Conservation (phyloP, 2,888 invertebrate species). For the Teinopalpus imperialis region DNA sequence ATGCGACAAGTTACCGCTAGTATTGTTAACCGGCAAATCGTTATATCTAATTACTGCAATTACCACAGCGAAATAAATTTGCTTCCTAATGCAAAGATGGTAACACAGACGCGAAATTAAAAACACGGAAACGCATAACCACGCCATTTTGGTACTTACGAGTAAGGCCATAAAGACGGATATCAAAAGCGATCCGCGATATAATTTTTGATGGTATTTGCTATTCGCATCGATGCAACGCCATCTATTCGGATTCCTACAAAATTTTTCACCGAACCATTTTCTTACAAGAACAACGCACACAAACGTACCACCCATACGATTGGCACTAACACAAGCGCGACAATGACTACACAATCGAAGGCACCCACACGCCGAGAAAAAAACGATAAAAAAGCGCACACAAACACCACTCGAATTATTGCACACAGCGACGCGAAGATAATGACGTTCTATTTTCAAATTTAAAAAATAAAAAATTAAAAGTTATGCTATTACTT, state of each 20-base stretch:
- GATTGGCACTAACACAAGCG: slow-evolving; percentile 40
- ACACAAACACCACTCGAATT: slow-evolving; percentile 51
- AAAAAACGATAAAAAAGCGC: slow-evolving; percentile 81
- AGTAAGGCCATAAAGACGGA: slow-evolving; percentile 28
- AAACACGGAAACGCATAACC: slow-evolving; percentile 27
- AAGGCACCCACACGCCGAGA: slow-evolving; percentile 77
- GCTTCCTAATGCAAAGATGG: slow-evolving; percentile 31
- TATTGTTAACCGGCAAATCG: slow-evolving; percentile 28
- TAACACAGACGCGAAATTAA: slow-evolving; percentile 27
- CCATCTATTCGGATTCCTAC: slow-evolving; percentile 75
- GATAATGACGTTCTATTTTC: slow-evolving; percentile 42
- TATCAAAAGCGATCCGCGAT: slow-evolving; percentile 37
- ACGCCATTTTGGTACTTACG: slow-evolving; percentile 37
- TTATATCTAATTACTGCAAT: slow-evolving; percentile 32
- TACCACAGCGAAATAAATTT: slow-evolving; percentile 33
- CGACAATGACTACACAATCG: slow-evolving; percentile 59
- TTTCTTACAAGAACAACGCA: slow-evolving; percentile 76
- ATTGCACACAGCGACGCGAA: slow-evolving; percentile 34
- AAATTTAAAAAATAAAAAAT: slow-evolving; percentile 35
- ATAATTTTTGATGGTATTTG: slow-evolving; percentile 59
- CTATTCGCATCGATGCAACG: slow-evolving; percentile 60
- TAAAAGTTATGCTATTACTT: slow-evolving; percentile 28
- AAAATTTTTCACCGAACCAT: slow-evolving; percentile 78
- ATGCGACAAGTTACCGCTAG: slow-evolving; percentile 14
- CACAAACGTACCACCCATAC: slow-evolving; percentile 37